Percentiles rank a stretch among this genome's conserved stretches.
These are phyloP conservation scores for Opisthograptis luteolata DNA, from an alignment of 2,888 invertebrate species.

Conservation along the genomic window DNA sequence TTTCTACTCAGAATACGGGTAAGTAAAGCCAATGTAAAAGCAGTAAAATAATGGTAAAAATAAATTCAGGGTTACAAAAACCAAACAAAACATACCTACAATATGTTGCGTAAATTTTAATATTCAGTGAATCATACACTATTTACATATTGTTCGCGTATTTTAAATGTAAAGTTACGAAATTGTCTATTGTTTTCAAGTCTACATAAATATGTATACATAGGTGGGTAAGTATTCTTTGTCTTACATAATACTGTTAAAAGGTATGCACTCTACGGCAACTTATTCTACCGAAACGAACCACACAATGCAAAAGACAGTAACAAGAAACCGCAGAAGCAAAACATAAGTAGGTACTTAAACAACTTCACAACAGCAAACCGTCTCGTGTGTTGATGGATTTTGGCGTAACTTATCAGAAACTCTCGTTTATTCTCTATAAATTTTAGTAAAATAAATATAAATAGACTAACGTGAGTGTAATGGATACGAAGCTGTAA, in stretches of 20 bases:
- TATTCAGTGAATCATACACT: constrained; percentile 41
- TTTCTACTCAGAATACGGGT: constrained; percentile 64
- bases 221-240: constrained; percentile 17
- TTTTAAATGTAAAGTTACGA: constrained; percentile 42
- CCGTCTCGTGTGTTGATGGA: not conserved
- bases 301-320: too few species aligned
- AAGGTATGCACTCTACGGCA: constrained; percentile 9
- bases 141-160: constrained; percentile 39
- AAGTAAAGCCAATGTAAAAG: constrained; percentile 39
- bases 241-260: constrained; percentile 28
- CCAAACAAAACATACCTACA: constrained; percentile 17
- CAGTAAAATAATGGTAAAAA: not conserved
- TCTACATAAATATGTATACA: constrained; percentile 36
- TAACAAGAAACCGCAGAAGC: constrained; percentile 50
- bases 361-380: not conserved
- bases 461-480: too few species aligned
- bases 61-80: constrained; percentile 14
- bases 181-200: constrained; percentile 44
- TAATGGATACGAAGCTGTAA: too few species aligned
- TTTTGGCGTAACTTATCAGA: too few species aligned
- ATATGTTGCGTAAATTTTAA: constrained; percentile 25
- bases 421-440: too few species aligned
- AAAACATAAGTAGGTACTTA: constrained; percentile 28
- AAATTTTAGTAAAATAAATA: too few species aligned
- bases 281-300: constrained; percentile 13